Evolutionary conservation across 37 sponge, comb jelly and placozoan genomes (phyloP), one percentile per base, ranked within the genome.

Genomic region (Tethya wilhelma): DNA sequence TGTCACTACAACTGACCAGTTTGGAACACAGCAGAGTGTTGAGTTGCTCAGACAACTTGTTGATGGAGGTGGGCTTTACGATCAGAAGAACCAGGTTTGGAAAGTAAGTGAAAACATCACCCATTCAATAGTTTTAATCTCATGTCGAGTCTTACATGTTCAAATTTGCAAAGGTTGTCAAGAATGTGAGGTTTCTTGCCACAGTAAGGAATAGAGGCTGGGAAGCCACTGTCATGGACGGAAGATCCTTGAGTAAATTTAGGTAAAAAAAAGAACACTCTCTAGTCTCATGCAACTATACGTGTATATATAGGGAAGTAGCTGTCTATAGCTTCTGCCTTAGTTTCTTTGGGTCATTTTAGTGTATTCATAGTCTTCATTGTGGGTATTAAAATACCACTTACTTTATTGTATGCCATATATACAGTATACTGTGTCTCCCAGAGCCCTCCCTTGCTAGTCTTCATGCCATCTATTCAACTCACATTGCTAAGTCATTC

Each of bases 11-110:
- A 36, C 56, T 26, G 89, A 93, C 49, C 39, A 69, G 39, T 93
- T 66, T 74, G 80, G 79, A 20, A 75, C 70, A 20, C 75, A 80
- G 6, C 86, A 86, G 37, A 74, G 80, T 56, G 44, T 73, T 3
- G 93, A 89, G 71, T 43, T 93, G n/a, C 69, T 93, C 43, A 71
- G 90, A 37, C 90, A 89, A 38, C 77, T 89, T 20, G 69, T 85
- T 1, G 59, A 71, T 43, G 58, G 43, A 20, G 83, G 76, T 22
- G 89, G 89, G 32, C 75, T 89, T 71, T 89, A 89, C 53, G 93
- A 93, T 62, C 34, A 66, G 28, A 71, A 76, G 44, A 38, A 49
- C 8, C 73, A 77, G 38, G 53, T 25, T 38, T 89, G 93, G 93
- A 89, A 89, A 77, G 90, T 89, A 68, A 74, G 25, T 36, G 66